Conservation (phyloP, 2,888 invertebrate species). For the Ecdyonurus torrentis region DNA sequence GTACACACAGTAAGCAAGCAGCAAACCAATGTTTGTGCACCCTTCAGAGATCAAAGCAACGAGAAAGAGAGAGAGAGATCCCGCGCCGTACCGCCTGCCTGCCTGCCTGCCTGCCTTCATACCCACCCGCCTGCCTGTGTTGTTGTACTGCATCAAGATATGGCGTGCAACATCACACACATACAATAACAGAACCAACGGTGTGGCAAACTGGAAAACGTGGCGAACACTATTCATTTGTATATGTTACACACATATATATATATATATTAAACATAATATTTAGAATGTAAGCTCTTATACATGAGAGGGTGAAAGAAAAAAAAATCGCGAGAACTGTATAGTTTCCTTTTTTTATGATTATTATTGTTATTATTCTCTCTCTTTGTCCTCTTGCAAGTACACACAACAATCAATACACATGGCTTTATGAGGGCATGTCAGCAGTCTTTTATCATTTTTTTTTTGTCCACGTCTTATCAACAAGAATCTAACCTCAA, state of each 20-base stretch:
- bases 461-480: neutral
- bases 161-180: neutral
- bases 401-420: neutral
- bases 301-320: neutral
- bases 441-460: neutral
- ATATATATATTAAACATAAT: neutral
- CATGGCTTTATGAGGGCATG: neutral
- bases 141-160: neutral
- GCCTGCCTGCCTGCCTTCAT: neutral
- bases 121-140: neutral
- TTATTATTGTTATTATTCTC: neutral
- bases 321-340: no score
- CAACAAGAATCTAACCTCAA: neutral
- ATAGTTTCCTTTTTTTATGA: no score
- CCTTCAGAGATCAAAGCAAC: neutral
- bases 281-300: neutral
- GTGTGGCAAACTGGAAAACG: neutral
- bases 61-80: neutral
- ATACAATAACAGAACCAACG: neutral
- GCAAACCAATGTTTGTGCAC: neutral
- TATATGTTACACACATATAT: neutral
- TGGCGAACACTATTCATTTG: neutral
- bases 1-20: neutral
- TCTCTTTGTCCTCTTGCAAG: neutral
- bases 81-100: neutral